Evolutionary conservation across 2,797 vertebrate genomes (phyloP).

Genomic region (Poecile montanus): DNA sequence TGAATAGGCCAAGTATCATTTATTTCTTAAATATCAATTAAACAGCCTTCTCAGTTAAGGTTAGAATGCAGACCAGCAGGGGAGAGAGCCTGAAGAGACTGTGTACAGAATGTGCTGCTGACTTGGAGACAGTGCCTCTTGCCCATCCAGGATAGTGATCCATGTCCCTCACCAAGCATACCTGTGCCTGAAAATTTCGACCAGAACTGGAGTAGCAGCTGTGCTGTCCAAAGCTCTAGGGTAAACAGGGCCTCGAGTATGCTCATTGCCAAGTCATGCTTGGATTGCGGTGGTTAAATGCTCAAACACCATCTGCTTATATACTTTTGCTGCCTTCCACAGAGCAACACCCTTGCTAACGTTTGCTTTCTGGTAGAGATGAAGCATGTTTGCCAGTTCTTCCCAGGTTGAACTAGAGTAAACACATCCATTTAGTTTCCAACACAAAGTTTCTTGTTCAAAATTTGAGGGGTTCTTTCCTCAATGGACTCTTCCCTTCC

Average conservation of each 20-base stretch:
- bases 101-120: neutral
- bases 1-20: neutral
- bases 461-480: neutral
- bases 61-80: neutral
- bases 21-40: neutral
- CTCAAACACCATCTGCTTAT: constrained; percentile 67
- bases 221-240: constrained; percentile 58
- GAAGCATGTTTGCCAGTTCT: neutral
- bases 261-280: constrained; percentile 61
- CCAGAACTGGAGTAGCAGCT: constrained; percentile 33
- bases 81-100: neutral
- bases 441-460: neutral
- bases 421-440: neutral
- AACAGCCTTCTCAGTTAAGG: neutral
- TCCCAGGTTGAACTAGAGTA: neutral
- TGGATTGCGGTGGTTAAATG: constrained; percentile 53
- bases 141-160: neutral
- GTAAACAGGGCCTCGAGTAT: constrained; percentile 48
- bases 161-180: neutral
- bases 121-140: neutral
- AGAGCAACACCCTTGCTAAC: constrained; percentile 35
- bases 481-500: neutral
- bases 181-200: constrained; percentile 29
- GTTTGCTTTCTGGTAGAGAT: constrained; percentile 24
- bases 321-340: constrained; percentile 43